A percentile compares a stretch with the other conserved stretches of the same genome.
Evolutionary conservation across 2,888 invertebrate species (phyloP).

Genomic region (Campoplex capitator): DNA sequence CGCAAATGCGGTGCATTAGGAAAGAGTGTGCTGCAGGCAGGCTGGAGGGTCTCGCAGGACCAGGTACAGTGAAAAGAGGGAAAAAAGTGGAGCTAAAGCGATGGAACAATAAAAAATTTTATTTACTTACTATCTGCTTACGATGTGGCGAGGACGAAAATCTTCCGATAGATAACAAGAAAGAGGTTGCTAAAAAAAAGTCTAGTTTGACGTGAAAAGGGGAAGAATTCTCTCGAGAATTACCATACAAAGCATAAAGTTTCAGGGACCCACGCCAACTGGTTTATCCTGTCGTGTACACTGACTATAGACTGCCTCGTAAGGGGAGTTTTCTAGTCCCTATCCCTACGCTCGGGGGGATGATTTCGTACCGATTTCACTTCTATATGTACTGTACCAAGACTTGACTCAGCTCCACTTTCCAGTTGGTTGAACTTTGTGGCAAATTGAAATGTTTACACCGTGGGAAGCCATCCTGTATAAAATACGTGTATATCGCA

Average conservation of each 20-base stretch:
- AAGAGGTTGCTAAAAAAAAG: not conserved
- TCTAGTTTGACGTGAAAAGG: not conserved
- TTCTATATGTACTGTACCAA: not conserved
- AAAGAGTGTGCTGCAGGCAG: no score
- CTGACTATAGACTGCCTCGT: not conserved
- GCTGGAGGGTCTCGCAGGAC: no score
- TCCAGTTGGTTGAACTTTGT: conserved; percentile 50
- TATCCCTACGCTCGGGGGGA: not conserved
- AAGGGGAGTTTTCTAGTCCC: not conserved
- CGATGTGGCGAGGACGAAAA: not conserved
- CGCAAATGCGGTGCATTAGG: no score
- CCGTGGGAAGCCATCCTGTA: conserved; percentile 26
- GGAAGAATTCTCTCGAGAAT: not conserved
- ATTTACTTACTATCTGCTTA: not conserved
- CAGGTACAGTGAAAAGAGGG: no score
- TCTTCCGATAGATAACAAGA: not conserved
- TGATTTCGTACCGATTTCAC: conserved; percentile 12
- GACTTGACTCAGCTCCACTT: conserved; percentile 31
- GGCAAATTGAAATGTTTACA: conserved; percentile 64
- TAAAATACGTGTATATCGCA: not conserved
- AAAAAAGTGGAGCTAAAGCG: no score
- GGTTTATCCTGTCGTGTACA: not conserved
- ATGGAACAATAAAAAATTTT: no score
- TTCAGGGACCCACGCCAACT: not conserved
- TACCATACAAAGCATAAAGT: conserved; percentile 5